A percentile compares a stretch with the other conserved stretches of the same genome.
Conservation (phyloP, 2,797 vertebrate genomes). For the Sebastes kiyomatsui region DNA sequence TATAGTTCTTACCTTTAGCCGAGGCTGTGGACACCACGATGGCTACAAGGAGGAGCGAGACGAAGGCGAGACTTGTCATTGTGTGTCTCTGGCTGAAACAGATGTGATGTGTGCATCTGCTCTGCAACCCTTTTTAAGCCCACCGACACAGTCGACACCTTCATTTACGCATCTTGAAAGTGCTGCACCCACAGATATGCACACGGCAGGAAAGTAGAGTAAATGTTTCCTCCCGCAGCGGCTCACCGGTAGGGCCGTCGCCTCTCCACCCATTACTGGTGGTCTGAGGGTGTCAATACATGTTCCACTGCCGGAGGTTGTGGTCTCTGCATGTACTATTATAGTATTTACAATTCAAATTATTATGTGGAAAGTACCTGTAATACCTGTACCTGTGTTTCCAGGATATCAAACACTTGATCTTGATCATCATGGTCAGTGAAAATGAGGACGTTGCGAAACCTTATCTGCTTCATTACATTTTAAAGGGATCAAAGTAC, state of each 20-base stretch:
- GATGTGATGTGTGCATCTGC: background rate
- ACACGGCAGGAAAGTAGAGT: conserved; percentile 55
- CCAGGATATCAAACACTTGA: background rate
- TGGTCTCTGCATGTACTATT: background rate
- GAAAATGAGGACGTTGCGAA: background rate
- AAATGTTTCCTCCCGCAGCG: conserved; percentile 45
- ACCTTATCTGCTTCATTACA: background rate
- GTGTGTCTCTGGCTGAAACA: background rate
- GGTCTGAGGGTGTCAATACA: conserved; percentile 47
- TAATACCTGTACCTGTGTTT: background rate
- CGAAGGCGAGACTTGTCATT: conserved; percentile 43
- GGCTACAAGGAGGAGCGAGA: conserved; percentile 29
- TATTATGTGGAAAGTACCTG: background rate
- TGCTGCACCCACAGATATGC: conserved; percentile 45
- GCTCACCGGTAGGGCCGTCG: background rate
- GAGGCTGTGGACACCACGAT: conserved; percentile 24
- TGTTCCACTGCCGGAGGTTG: conserved; percentile 47
- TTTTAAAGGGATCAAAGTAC: background rate
- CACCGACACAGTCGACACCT: background rate
- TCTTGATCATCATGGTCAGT: background rate
- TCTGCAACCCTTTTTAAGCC: conserved; percentile 31
- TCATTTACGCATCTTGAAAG: background rate
- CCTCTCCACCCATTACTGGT: conserved; percentile 11
- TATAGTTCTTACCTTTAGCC: conserved; percentile 56
- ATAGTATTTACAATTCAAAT: background rate